Evolutionary conservation across 2,888 invertebrate genomes (phyloP), one percentile per base, ranked within the genome.

Genomic region (Drosophila pullipes): DNA sequence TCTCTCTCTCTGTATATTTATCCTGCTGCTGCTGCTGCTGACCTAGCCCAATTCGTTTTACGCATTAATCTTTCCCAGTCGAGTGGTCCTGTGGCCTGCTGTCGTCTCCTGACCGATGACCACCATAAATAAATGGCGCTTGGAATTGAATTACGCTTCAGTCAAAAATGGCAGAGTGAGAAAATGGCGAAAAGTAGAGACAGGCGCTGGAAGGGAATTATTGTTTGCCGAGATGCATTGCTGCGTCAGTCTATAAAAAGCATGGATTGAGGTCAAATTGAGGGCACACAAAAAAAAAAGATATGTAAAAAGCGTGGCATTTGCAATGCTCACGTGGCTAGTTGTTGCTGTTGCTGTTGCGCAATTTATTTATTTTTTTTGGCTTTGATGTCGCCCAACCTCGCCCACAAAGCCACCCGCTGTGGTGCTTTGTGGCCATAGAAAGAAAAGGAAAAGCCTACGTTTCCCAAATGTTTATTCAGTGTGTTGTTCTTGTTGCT

Each of bases 121-220:
- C 74, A 71, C 81, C 74, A 86, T 90, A 90, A 90, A 90, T 91
- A 91, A 88, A 90, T 90, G 83, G 76, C 68, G 79, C 83, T 72
- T 81, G 78, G 75, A 91, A 90, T 90, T 84, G 88, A 87, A 87
- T 90, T 89, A 75, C 88, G 82, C 84, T 75, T 74, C 69, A 85
- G 78, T 78, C 53, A 76, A 70, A 70, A 71, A 67, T 28, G 68
- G 35, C 60, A 39, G 52, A 50, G 54, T 22, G 53, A n/a, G 22
- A 59, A 58, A 49, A 58, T 16, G 41, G 30, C 35, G 16, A n/a
- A 9, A 52, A 11, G 3, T n/a, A n/a, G 28, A n/a, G 4, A 3
- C 30, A 30, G 10, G 31, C 16, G 49, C 50, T 60, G 52, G 16
- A 9, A 30, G 28, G n/a, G 35, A 37, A 25, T 74, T 71, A 84